A percentile compares a stretch with the other conserved stretches of the same genome.
phyloP scores from a whole-genome alignment of 2,113 vertebrate species.

The Chaetodon trifascialis region DNA sequence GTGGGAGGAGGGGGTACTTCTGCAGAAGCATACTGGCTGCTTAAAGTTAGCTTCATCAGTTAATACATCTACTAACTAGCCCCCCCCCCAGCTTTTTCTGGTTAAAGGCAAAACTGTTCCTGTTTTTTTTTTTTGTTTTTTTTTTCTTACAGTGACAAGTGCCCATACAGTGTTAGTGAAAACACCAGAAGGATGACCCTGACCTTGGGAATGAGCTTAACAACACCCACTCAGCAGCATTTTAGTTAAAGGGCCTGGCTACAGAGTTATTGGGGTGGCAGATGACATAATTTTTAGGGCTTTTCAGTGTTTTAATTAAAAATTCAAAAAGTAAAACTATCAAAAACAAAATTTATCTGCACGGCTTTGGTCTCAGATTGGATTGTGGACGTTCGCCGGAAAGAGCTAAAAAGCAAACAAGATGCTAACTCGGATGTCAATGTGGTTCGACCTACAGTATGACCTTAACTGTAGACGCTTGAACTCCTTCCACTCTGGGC shows the following conservation, averaged over 20 bases:
- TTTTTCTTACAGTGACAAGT: neutral
- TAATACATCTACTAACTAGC: neutral
- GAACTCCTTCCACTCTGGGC: neutral
- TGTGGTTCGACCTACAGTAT: neutral
- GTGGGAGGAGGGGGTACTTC: neutral
- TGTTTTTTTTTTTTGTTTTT: neutral
- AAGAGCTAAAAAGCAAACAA: neutral
- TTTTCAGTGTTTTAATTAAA: neutral
- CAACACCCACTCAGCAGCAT: neutral
- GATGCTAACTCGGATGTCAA: neutral
- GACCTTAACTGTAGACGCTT: neutral
- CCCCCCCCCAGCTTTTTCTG: neutral
- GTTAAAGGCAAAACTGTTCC: neutral
- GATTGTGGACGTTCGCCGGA: neutral
- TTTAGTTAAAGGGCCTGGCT: neutral
- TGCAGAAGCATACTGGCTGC: neutral
- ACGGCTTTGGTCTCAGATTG: neutral
- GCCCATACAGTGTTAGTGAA: neutral
- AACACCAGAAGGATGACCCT: neutral
- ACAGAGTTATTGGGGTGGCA: neutral
- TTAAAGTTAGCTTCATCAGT: neutral
- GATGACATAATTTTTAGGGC: neutral
- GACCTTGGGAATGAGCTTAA: neutral
- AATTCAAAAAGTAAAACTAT: neutral
- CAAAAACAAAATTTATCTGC: neutral